Conservation (phyloP, 1,140 invertebrate genomes). For the Drosophila nebulosa region DNA sequence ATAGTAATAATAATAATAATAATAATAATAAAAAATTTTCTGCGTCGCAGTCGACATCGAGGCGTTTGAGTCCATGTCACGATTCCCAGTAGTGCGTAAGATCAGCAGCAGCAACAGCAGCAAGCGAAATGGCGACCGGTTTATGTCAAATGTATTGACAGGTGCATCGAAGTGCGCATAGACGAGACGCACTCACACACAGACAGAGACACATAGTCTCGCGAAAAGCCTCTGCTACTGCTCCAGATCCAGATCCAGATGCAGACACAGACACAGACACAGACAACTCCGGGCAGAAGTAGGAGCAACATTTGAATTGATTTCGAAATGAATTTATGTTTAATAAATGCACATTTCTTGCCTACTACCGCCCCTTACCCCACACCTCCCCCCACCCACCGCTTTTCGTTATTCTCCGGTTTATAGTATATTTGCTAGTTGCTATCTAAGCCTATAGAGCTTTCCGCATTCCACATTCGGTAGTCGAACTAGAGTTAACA, state of each 20-base stretch:
- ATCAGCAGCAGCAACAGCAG: constrained; percentile 23
- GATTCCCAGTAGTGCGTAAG: constrained; percentile 68
- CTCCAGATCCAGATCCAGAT: constrained; percentile 62
- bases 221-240: constrained; percentile 27
- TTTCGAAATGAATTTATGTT: constrained; percentile 67
- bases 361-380: background rate
- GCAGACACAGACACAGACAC: too few species aligned
- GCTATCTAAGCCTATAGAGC: constrained; percentile 3
- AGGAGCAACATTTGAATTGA: constrained; percentile 52
- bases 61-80: constrained; percentile 75
- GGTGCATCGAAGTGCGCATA: constrained; percentile 47
- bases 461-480: constrained; percentile 58
- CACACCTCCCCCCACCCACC: background rate
- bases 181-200: background rate
- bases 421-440: constrained; percentile 7
- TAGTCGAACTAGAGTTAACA: constrained; percentile 38
- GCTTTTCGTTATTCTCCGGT: background rate
- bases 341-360: constrained; percentile 49
- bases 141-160: constrained; percentile 77
- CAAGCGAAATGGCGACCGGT: constrained; percentile 46
- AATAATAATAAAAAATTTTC: constrained; percentile 77
- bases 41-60: constrained; percentile 43
- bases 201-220: background rate
- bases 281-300: constrained; percentile 20
- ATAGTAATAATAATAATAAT: constrained; percentile 77